Base-by-base conservation (phyloP, 1,140 invertebrate species). In the Pogonomyrmex californicus region DNA sequence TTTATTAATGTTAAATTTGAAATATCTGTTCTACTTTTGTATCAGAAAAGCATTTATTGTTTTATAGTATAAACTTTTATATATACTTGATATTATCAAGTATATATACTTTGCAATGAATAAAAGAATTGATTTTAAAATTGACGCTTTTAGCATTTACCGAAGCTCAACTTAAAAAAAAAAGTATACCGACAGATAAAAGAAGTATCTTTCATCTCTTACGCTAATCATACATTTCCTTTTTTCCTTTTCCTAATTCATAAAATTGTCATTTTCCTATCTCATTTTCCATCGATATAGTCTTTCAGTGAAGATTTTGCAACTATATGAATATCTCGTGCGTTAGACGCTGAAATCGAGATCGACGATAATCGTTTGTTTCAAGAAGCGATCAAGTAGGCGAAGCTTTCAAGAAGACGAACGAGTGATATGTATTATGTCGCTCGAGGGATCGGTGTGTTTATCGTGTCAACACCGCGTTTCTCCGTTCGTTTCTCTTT, bases 381-480 rank as follows among this genome's bases (percentile, higher is more conserved):
- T 33, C 30, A 9, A 38, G 44, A 17, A 10, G 6, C 17, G 36
- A 68, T 44, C 0, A 3, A 51, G 4, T 30, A 7, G 38, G 5
- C n/a, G 38, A 49, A 14, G 36, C 12, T 23, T 23, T 23, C n/a
- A 66, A n/a, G 54, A 58, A 38, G 41, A 56, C 47, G 51, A 49
- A 47, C 58, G n/a, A 78, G 14, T 49, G 66, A 83, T 83, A 38
- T 23, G 23, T 56, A 73, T 75, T 75, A 75, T 60, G 38, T 83
- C 70, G 30, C 68, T 83, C 68, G 33, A 36, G 30, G 30, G 56
- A 83, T 75, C 14, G 56, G 47, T 47, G 17, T 62, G 62, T 79
- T 79, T 79, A 79, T 79, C 77, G 62, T 54, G 30, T 30, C 68
- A 30, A 41, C 54, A 54, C 33, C 66, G 41, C 23, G 66, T 73